A percentile compares a stretch with the other conserved stretches of the same genome.
Evolutionary conservation across 1,140 invertebrate genomes (phyloP).

Genomic region (Drosophila bifasciata): DNA sequence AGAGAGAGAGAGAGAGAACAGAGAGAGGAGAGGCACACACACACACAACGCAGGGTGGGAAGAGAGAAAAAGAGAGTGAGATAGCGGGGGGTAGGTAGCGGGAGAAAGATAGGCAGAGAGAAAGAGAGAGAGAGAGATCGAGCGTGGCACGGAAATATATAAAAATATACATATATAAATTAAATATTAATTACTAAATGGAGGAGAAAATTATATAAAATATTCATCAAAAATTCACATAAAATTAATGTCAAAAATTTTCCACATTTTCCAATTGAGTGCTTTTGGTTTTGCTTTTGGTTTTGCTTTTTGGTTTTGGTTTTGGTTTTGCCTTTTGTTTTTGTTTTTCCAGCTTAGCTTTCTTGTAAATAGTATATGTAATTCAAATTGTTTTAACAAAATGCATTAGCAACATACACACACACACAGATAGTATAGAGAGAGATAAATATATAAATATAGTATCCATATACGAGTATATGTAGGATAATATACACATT

Average conservation of each 20-base stretch:
- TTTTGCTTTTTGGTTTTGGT: conserved; percentile 21
- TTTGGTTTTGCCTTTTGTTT: conserved; percentile 6
- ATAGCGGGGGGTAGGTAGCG: conserved; percentile 29
- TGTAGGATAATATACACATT: conserved; percentile 27
- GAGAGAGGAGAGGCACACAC: conserved; percentile 31
- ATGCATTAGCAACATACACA: conserved; percentile 63
- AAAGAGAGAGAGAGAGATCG: conserved; percentile 32
- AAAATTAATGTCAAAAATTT: conserved; percentile 45
- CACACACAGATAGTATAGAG: conserved; percentile 33
- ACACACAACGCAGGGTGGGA: conserved; percentile 23
- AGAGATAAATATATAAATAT: conserved; percentile 40
- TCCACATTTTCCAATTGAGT: conserved; percentile 69
- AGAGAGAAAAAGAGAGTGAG: conserved; percentile 39
- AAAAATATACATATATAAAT: conserved; percentile 7
- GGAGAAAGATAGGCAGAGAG: conserved; percentile 48
- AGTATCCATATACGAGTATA: conserved; percentile 21
- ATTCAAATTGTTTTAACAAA: conserved; percentile 52
- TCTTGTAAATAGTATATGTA: conserved; percentile 65
- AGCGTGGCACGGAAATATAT: conserved; percentile 27
- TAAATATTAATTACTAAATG: conserved; percentile 2
- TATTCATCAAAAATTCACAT: conserved; percentile 13
- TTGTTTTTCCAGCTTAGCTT: conserved; percentile 60
- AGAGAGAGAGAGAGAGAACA: conserved; percentile 44
- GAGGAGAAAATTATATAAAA: conserved; percentile 21
- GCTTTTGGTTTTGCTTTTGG: conserved; percentile 16